phyloP scores from a whole-genome alignment of 2,797 vertebrate genomes.

The Hapalemur alaotrensis region DNA sequence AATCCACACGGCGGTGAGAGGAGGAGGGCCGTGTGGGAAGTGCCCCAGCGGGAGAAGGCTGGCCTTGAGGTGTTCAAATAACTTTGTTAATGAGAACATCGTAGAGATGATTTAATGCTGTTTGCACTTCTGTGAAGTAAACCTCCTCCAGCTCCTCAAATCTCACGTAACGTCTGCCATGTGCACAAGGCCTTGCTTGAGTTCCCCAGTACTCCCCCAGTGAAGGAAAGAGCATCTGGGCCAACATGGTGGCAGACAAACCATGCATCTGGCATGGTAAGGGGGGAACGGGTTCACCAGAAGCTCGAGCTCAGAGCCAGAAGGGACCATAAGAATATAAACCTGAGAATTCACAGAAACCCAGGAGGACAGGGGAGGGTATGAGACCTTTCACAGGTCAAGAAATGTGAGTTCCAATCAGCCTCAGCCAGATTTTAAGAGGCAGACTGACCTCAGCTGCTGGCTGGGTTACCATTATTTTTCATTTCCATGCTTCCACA shows the following conservation, averaged over 20 bases:
- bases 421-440: neutral
- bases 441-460: neutral
- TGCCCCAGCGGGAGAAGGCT: neutral
- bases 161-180: neutral
- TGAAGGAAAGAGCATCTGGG: too few species aligned
- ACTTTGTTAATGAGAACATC: neutral
- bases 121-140: neutral
- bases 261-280: neutral
- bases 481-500: too few species aligned
- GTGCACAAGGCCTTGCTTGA: neutral
- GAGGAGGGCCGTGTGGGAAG: too few species aligned
- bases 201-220: neutral
- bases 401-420: neutral
- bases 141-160: neutral
- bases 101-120: too few species aligned
- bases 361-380: neutral
- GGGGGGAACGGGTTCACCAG: neutral
- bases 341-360: neutral
- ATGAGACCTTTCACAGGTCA: neutral
- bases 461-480: neutral
- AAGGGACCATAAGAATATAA: neutral
- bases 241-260: rapidly evolving
- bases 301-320: neutral
- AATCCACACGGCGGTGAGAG: neutral
- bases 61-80: neutral